Conservation (phyloP, 2,888 invertebrate genomes). For the Fragum whitleyi region DNA sequence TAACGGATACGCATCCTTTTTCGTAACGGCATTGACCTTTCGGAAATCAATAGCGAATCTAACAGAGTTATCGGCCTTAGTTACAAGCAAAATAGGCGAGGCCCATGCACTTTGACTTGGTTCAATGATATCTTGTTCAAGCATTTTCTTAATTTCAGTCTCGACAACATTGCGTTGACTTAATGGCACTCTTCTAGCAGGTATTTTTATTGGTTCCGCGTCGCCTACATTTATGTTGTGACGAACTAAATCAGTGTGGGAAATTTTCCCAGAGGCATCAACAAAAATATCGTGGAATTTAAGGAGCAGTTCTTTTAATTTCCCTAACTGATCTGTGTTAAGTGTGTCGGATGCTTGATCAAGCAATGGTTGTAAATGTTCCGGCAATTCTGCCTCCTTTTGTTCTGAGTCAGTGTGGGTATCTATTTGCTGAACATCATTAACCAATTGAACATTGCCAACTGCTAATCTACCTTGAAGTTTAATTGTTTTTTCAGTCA, state of each 20-base stretch:
- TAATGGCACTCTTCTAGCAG: too few relatives aligned
- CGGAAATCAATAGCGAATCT: conserved; percentile 53
- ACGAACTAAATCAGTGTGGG: conserved; percentile 35
- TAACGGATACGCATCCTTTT: too few relatives aligned
- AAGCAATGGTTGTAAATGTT: conserved; percentile 34
- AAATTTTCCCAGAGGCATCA: conserved; percentile 17
- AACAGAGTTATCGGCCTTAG: conserved; percentile 43
- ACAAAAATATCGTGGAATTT: conserved; percentile 38
- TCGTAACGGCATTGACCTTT: conserved; percentile 41
- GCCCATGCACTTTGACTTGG: too few relatives aligned
- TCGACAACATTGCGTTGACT: too few relatives aligned
- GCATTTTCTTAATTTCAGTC: conserved; percentile 46
- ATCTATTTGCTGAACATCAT: background rate
- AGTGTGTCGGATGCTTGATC: conserved; percentile 27
- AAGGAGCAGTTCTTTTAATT: conserved; percentile 14
- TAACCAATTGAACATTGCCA: conserved; percentile 25
- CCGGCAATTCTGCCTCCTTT: conserved; percentile 13
- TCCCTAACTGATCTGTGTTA: too few relatives aligned
- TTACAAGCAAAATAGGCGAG: conserved; percentile 40
- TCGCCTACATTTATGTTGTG: too few relatives aligned
- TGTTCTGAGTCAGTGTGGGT: background rate
- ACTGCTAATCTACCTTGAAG: conserved; percentile 23
- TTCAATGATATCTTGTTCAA: conserved; percentile 49
- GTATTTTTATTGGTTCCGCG: too few relatives aligned
- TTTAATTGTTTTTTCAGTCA: conserved; percentile 30